A percentile compares a stretch with the other conserved stretches of the same genome.
These are phyloP conservation scores for Apamea sordens DNA, from an alignment of 2,888 invertebrate species.

Conservation along the genomic window DNA sequence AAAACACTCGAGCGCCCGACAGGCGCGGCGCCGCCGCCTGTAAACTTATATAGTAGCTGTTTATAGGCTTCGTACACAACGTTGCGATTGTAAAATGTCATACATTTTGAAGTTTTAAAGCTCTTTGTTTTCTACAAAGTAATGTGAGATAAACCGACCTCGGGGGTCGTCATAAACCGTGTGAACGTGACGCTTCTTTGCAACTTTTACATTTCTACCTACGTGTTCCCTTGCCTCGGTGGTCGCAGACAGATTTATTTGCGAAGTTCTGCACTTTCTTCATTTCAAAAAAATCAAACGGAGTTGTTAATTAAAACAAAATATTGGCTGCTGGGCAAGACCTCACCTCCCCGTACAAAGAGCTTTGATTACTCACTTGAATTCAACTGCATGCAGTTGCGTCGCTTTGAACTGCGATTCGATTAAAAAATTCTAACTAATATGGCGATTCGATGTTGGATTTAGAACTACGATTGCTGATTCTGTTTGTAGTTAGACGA, in stretches of 20 bases:
- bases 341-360: conserved; percentile 13
- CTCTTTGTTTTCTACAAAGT: conserved; percentile 60
- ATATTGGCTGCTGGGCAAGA: conserved; percentile 45
- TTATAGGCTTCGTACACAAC: conserved; percentile 33
- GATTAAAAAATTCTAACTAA: conserved; percentile 39
- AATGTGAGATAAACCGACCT: conserved; percentile 39
- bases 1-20: conserved; percentile 26
- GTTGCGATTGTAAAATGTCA: conserved; percentile 56
- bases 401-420: conserved; percentile 26
- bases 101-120: conserved; percentile 57
- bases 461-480: conserved; percentile 27
- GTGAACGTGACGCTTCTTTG: conserved; percentile 29
- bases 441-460: background rate
- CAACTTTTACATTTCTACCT: conserved; percentile 19
- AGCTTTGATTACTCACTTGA: conserved; percentile 33
- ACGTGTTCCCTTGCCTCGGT: background rate
- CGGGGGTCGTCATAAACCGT: conserved; percentile 42
- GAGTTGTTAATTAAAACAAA: conserved; percentile 62
- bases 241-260: conserved; percentile 44
- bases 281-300: conserved; percentile 43
- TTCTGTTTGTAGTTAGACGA: conserved; percentile 22
- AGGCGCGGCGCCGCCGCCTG: conserved; percentile 9
- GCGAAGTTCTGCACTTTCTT: conserved; percentile 27
- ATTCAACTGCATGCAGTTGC: conserved; percentile 17
- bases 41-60: conserved; percentile 26